These are phyloP conservation scores for Furnarius figulus DNA, from an alignment of 2,113 vertebrate genomes.

Conservation along the genomic window DNA sequence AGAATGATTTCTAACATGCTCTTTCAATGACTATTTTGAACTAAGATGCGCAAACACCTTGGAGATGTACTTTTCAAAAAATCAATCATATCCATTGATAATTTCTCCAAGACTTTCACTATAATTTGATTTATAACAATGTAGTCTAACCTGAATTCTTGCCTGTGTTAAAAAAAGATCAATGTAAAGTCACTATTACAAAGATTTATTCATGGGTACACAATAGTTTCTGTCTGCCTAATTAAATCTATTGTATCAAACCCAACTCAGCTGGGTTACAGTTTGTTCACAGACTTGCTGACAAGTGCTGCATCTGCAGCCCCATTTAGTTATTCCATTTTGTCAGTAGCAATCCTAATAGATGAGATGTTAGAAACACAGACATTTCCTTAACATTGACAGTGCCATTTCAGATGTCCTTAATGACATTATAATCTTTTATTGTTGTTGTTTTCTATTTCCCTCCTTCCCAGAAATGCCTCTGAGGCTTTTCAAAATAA, in stretches of 20 bases:
- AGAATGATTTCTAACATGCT: not conserved
- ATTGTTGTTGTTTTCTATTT: not conserved
- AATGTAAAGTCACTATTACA: not conserved
- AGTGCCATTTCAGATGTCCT: not conserved
- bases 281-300: not conserved
- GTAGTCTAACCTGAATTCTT: conserved; percentile 11
- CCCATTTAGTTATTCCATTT: not conserved
- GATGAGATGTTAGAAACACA: not conserved
- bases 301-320: not conserved
- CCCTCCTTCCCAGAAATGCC: not conserved
- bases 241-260: not conserved
- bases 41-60: not conserved
- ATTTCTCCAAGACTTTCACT: not conserved
- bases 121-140: conserved; percentile 15
- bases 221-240: not conserved
- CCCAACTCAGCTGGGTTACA: not conserved
- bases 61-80: not conserved
- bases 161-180: not conserved
- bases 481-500: not conserved
- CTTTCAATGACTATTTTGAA: not conserved
- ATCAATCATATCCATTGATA: not conserved
- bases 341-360: not conserved
- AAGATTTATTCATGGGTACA: not conserved
- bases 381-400: not conserved
- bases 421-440: not conserved